phyloP scores from a whole-genome alignment of 2,888 invertebrate species.

The Rhingia campestris region DNA sequence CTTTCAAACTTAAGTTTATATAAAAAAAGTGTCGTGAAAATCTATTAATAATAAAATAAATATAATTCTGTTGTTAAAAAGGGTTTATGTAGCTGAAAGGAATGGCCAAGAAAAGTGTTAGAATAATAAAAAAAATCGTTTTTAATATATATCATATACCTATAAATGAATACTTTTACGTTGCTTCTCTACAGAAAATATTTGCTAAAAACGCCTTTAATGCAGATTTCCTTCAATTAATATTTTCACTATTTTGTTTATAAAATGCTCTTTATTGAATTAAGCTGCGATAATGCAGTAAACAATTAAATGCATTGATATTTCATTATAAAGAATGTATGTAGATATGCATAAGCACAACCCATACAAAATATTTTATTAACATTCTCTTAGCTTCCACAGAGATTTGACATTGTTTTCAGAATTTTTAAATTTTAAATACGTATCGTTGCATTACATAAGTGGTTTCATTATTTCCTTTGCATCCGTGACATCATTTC shows the following conservation, averaged over 20 bases:
- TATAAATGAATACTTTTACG: constrained; percentile 36
- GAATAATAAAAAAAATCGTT: constrained; percentile 72
- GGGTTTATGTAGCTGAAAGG: constrained; percentile 55
- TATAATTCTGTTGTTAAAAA: constrained; percentile 1
- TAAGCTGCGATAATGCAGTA: constrained; percentile 1
- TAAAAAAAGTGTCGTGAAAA: constrained; percentile 22
- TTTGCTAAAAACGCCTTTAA: background rate
- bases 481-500: constrained; percentile 45
- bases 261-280: constrained; percentile 7
- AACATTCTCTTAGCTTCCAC: constrained; percentile 20
- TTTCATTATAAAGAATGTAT: background rate
- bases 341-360: constrained; percentile 14
- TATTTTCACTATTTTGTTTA: background rate
- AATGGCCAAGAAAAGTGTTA: constrained; percentile 82
- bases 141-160: constrained; percentile 12
- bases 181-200: constrained; percentile 31
- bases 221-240: constrained; percentile 3
- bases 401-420: constrained; percentile 14
- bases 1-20: constrained; percentile 19
- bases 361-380: constrained; percentile 12
- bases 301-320: background rate
- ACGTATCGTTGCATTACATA: constrained; percentile 56
- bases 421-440: constrained; percentile 30
- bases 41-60: constrained; percentile 1
- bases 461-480: constrained; percentile 32